Percentiles rank a stretch among this genome's conserved stretches.
These are phyloP conservation scores for Unio pictorum DNA, from an alignment of 2,888 invertebrate species.

Conservation along the genomic window DNA sequence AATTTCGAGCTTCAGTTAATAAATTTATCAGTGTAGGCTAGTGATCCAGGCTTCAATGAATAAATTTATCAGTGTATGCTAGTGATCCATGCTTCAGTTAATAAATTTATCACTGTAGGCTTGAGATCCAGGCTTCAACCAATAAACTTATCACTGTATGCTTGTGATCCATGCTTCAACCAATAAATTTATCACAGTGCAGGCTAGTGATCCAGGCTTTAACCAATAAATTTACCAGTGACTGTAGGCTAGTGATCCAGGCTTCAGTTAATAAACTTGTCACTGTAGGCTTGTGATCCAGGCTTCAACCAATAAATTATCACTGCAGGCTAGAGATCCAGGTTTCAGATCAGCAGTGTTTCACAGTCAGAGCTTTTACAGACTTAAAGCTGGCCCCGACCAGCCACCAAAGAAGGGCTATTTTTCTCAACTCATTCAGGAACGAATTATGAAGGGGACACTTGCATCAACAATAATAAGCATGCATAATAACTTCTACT, in stretches of 20 bases:
- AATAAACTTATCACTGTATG: constrained; percentile 53
- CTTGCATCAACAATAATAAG: constrained; percentile 50
- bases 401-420: constrained; percentile 34
- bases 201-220: constrained; percentile 19
- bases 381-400: constrained; percentile 24
- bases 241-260: constrained; percentile 34
- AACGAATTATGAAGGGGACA: constrained; percentile 41
- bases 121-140: constrained; percentile 25
- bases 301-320: constrained; percentile 48
- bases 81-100: constrained; percentile 26
- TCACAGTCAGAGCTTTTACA: constrained; percentile 60
- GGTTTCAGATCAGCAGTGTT: constrained; percentile 49
- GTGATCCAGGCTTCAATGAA: constrained; percentile 28
- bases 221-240: constrained; percentile 50
- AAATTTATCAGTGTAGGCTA: constrained; percentile 50
- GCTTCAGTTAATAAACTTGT: constrained; percentile 46
- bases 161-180: constrained; percentile 5
- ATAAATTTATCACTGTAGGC: constrained; percentile 53
- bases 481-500: constrained; percentile 64
- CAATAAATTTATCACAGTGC: constrained; percentile 45
- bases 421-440: constrained; percentile 44
- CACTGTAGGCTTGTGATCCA: constrained; percentile 38
- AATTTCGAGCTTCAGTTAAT: constrained; percentile 33
- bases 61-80: constrained; percentile 38
- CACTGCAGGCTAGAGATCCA: constrained; percentile 38